Percentiles rank a stretch among this genome's conserved stretches.
These are phyloP conservation scores for Maccullochella peelii DNA, from an alignment of 2,113 vertebrate genomes.

Conservation along the genomic window DNA sequence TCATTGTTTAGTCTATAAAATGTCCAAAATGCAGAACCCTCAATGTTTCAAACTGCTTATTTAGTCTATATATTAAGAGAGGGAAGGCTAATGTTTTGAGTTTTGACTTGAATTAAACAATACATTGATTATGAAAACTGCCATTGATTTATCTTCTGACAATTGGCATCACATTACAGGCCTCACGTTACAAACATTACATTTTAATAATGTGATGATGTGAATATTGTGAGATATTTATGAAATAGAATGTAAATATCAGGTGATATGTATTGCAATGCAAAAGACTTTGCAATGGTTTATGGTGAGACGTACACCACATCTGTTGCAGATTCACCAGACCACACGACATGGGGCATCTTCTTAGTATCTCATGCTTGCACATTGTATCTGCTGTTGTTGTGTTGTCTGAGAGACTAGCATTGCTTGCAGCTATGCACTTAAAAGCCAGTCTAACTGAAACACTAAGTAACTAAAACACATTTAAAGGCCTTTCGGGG, in stretches of 20 bases:
- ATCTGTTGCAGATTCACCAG: background rate
- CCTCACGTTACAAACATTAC: background rate
- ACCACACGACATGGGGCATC: background rate
- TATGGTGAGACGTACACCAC: background rate
- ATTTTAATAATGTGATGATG: background rate
- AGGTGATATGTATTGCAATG: background rate
- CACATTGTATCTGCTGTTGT: constrained; percentile 3
- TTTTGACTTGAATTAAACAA: background rate
- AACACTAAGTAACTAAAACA: constrained; percentile 30
- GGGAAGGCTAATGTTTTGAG: no score
- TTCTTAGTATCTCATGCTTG: background rate
- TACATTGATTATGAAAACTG: background rate
- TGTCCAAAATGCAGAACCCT: background rate
- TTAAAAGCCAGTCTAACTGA: constrained; percentile 33
- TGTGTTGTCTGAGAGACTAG: constrained; percentile 29
- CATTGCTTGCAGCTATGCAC: constrained; percentile 33
- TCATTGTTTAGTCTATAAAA: background rate
- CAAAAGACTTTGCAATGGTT: background rate
- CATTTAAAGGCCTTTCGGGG: constrained; percentile 17
- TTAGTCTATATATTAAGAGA: background rate
- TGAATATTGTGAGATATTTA: background rate
- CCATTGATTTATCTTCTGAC: background rate
- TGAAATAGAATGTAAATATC: background rate
- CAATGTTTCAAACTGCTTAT: background rate
- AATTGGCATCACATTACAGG: background rate